A percentile compares a stretch with the other conserved stretches of the same genome.
Conservation (phyloP, 1,140 invertebrate species). For the Helicoverpa armigera region DNA sequence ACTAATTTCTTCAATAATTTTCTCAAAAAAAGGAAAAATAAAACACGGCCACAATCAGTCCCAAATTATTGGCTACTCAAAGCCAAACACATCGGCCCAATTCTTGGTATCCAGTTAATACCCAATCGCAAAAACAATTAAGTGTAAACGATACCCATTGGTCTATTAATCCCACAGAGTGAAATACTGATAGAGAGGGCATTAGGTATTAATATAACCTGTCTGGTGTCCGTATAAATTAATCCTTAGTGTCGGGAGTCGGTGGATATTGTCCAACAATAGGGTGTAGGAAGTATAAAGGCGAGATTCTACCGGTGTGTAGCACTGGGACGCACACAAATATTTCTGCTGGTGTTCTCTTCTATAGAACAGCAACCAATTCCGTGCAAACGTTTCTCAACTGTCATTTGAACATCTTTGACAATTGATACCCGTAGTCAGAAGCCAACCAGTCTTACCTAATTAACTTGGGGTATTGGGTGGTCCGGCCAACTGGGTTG, state of each 20-base stretch:
- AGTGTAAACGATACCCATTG: constrained; percentile 56
- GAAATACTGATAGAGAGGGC: constrained; percentile 64
- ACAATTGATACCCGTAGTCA: too few relatives aligned
- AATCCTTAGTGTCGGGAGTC: constrained; percentile 62
- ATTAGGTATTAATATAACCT: constrained; percentile 69
- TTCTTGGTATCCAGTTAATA: constrained; percentile 58
- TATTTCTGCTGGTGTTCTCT: too few relatives aligned
- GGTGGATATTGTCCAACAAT: constrained; percentile 61
- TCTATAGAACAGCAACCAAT: too few relatives aligned
- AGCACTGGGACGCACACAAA: too few relatives aligned
- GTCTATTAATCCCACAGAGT: constrained; percentile 66
- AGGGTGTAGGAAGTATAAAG: constrained; percentile 50
- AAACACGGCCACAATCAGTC: background rate
- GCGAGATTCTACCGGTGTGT: constrained; percentile 58
- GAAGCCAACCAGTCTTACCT: too few relatives aligned
- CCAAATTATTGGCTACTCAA: too few relatives aligned
- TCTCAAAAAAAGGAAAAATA: background rate
- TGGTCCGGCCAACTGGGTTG: too few relatives aligned
- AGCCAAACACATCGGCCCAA: background rate
- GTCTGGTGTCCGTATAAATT: constrained; percentile 65
- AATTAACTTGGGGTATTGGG: too few relatives aligned
- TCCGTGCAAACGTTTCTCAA: too few relatives aligned
- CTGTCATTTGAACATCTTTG: too few relatives aligned
- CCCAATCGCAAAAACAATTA: constrained; percentile 76
- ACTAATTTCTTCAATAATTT: background rate